Base-by-base conservation (phyloP, 2,113 vertebrate genomes). In the Mesoclemmys tuberculata region DNA sequence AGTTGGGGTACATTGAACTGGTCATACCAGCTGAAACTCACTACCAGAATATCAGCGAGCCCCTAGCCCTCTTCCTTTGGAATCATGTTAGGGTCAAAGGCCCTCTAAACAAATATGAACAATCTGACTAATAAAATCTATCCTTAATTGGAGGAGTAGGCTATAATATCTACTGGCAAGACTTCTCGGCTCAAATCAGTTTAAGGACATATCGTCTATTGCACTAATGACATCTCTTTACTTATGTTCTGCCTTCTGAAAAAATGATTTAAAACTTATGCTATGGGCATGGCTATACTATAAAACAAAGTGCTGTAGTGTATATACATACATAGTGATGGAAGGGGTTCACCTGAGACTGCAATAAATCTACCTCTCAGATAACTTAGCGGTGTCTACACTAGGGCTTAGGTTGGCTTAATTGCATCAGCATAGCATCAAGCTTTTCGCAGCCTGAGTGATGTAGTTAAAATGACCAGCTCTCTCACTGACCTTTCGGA, bases 61-160 rank as follows among this genome's bases (percentile, higher is more conserved):
- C 13, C 48, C 10, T 49, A 49, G 6, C 49, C 13, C 6, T 61
- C 58, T 61, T 61, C 29, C 58, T 13, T 13, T 61, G 58, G 58
- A 29, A 61, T 61, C 12, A 29, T 61, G 3, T 31, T 31, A 31
- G 13, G 58, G 13, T 61, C 58, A 61, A 29, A 31, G 2, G 22
- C 29, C 13, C 55, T 91, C 55, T 85, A 88, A 93, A 93, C 80
- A 80, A 90, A 64, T 94, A 84, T 41, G 18, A 95, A 92, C 83
- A 35, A 93, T 8, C 21, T 13, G 27, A 75, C 93, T 93, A 92
- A 95, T 94, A 93, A 96, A 77, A 90, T 52, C 48, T 77, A 44
- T 51, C 58, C 93, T 80, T 87, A 93, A 77, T n/a, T 35, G 10
- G 18, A 96, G 21, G 61, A 91, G 89, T 22, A 26, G 52, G 2